Percentiles rank a stretch among this genome's conserved stretches.
phyloP scores from a whole-genome alignment of 1,140 invertebrate genomes.

The Drosophila novamexicana region DNA sequence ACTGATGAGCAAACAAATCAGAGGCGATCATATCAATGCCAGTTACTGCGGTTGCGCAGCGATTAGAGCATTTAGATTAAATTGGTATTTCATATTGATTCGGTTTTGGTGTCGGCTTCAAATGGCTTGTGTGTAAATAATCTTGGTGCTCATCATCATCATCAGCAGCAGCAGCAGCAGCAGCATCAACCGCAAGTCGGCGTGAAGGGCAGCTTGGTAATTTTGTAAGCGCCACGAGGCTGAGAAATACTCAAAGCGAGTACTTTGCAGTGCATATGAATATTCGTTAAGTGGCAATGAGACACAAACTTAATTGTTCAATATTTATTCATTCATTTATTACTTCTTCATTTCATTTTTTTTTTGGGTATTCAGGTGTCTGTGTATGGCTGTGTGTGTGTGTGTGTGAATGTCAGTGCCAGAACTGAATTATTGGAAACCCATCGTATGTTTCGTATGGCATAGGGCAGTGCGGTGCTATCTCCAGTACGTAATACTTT shows the following conservation, averaged over 20 bases:
- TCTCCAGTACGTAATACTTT: conserved; percentile 52
- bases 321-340: conserved; percentile 54
- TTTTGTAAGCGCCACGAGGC: conserved; percentile 74
- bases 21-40: conserved; percentile 42
- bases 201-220: conserved; percentile 77
- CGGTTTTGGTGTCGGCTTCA: conserved; percentile 11
- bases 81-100: conserved; percentile 37
- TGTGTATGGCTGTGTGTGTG: conserved; percentile 11
- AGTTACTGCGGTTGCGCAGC: conserved; percentile 51
- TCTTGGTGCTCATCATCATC: conserved; percentile 37
- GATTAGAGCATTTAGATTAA: conserved; percentile 54
- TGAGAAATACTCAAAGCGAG: conserved; percentile 53
- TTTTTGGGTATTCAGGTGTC: conserved; percentile 14
- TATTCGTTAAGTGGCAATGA: conserved; percentile 46
- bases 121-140: conserved; percentile 57
- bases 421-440: conserved; percentile 22
- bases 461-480: conserved; percentile 45
- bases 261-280: conserved; percentile 23
- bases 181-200: conserved; percentile 58
- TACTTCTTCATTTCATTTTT: conserved; percentile 25
- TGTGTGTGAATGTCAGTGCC: conserved; percentile 22
- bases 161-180: conserved; percentile 8
- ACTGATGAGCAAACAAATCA: conserved; percentile 41
- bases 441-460: conserved; percentile 31
- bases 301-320: conserved; percentile 54